These are phyloP conservation scores for Pelobates fuscus DNA, from an alignment of 2,113 vertebrate species.

Conservation along the genomic window DNA sequence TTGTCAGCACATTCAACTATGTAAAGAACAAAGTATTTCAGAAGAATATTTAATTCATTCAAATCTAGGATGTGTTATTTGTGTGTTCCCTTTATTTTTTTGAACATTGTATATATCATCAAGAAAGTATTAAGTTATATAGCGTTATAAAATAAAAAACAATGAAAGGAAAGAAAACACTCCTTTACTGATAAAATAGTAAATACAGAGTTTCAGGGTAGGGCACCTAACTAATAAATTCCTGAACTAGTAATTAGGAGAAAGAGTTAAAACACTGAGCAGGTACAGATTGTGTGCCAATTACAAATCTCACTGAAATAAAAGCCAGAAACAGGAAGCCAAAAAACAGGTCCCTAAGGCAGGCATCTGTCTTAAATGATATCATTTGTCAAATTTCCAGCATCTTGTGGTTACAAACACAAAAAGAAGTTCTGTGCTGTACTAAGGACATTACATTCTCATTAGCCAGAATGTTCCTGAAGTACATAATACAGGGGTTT, in stretches of 20 bases:
- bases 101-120: no score
- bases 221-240: slow-evolving; percentile 45
- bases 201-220: no score
- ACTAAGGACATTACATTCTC: slow-evolving; percentile 65
- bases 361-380: slow-evolving; percentile 78
- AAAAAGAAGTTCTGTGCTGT: slow-evolving; percentile 66
- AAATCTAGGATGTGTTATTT: no score
- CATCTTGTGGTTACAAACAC: slow-evolving; percentile 67
- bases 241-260: slow-evolving; percentile 39
- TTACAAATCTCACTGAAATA: slow-evolving; percentile 74
- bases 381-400: slow-evolving; percentile 77
- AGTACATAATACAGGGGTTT: slow-evolving; percentile 63
- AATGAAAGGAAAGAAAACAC: no score
- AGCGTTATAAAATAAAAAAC: no score
- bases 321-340: slow-evolving; percentile 79
- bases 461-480: slow-evolving; percentile 66
- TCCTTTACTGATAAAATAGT: no score
- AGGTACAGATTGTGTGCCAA: slow-evolving; percentile 70
- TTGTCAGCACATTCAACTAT: no score
- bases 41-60: no score
- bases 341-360: slow-evolving; percentile 72
- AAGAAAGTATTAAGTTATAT: no score
- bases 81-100: no score
- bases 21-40: no score
- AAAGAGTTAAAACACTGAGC: slow-evolving; percentile 69